phyloP scores from a whole-genome alignment of 2,888 invertebrate species.

The Onchidella celtica region DNA sequence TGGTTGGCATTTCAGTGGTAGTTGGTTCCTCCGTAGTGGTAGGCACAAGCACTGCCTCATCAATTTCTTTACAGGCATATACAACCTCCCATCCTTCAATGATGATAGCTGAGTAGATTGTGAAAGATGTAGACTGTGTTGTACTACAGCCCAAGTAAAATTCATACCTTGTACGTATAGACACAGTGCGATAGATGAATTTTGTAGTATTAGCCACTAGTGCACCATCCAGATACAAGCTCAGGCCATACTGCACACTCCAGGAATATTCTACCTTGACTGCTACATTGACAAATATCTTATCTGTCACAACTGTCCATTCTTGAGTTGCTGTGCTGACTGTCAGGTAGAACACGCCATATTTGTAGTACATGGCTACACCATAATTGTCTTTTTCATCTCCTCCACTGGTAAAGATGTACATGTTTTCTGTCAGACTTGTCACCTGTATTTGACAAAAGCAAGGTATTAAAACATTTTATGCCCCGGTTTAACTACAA shows the following conservation, averaged over 20 bases:
- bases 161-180: not conserved
- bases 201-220: conserved; percentile 54
- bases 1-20: conserved; percentile 11
- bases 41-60: conserved; percentile 49
- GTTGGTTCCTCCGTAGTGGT: conserved; percentile 14
- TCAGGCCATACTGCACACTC: conserved; percentile 60
- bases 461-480: too few relatives aligned
- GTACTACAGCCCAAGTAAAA: conserved; percentile 54
- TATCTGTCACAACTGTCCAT: conserved; percentile 59
- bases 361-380: conserved; percentile 60
- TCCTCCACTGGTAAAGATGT: conserved; percentile 62
- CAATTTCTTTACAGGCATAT: conserved; percentile 54
- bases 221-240: conserved; percentile 56
- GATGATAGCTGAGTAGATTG: conserved; percentile 52
- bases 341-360: conserved; percentile 48
- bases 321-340: conserved; percentile 56
- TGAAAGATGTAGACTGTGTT: conserved; percentile 24
- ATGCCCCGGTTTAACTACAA: too few relatives aligned
- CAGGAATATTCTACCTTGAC: conserved; percentile 59
- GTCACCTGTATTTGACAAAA: conserved; percentile 34
- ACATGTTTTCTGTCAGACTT: conserved; percentile 56
- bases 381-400: conserved; percentile 58
- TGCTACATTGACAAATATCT: conserved; percentile 48
- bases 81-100: conserved; percentile 57
- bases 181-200: conserved; percentile 51